Conservation (phyloP, 2,797 vertebrate species). For the Potorous gilbertii region DNA sequence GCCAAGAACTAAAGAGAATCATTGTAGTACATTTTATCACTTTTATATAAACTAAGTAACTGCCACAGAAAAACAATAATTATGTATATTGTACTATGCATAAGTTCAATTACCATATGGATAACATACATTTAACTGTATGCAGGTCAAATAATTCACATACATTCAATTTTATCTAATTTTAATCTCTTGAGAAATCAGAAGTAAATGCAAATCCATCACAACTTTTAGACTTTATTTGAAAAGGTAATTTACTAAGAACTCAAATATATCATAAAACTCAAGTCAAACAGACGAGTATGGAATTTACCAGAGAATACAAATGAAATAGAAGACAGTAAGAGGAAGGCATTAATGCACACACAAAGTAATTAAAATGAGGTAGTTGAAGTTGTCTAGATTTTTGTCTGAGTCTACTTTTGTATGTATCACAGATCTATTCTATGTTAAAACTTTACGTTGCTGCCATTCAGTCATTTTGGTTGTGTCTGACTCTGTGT, state of each 20-base stretch:
- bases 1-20: constrained; percentile 65
- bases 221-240: constrained; percentile 58
- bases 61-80: constrained; percentile 51
- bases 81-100: constrained; percentile 41
- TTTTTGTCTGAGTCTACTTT: constrained; percentile 51
- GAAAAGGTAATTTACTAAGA: constrained; percentile 52
- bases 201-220: constrained; percentile 43
- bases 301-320: constrained; percentile 46
- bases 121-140: background rate
- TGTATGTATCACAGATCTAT: background rate
- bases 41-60: constrained; percentile 71
- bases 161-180: constrained; percentile 31
- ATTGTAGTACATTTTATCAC: constrained; percentile 65
- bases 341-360: constrained; percentile 54
- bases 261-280: constrained; percentile 62
- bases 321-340: constrained; percentile 58
- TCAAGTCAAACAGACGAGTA: constrained; percentile 16
- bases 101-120: background rate
- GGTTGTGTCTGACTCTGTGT: background rate
- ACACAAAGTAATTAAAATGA: constrained; percentile 21
- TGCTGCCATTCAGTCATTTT: constrained; percentile 15
- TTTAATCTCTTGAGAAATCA: constrained; percentile 42
- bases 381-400: constrained; percentile 47
- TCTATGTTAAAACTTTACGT: constrained; percentile 54
- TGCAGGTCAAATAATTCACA: background rate